Conservation (phyloP, 2,113 vertebrate species). For the Nannospalax galili region DNA sequence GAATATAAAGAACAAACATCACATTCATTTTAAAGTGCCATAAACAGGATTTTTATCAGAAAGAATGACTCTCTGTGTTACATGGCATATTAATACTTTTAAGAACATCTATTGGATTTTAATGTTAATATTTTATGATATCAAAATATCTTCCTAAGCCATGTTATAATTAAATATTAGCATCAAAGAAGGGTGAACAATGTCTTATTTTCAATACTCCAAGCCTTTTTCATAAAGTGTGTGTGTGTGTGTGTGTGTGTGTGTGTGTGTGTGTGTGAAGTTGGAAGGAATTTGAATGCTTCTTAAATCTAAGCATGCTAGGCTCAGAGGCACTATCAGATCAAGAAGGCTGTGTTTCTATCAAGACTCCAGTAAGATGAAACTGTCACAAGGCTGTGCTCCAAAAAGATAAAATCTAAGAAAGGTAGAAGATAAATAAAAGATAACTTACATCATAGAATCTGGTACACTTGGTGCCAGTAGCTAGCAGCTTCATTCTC, state of each 20-base stretch:
- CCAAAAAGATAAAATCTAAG: neutral
- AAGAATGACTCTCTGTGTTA: neutral
- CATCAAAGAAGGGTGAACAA: neutral
- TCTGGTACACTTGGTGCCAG: neutral
- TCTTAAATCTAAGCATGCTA: too few species aligned
- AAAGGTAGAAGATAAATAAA: neutral
- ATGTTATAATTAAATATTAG: neutral
- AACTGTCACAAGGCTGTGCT: neutral
- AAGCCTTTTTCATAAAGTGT: too few species aligned
- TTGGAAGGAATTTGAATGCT: too few species aligned
- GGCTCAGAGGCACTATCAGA: too few species aligned
- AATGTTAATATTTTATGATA: neutral
- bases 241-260: too few species aligned
- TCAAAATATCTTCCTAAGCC: neutral
- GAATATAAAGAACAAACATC: neutral
- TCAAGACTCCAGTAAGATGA: slow-evolving; percentile 15
- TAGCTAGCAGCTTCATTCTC: neutral
- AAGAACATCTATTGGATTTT: neutral
- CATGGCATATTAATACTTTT: neutral
- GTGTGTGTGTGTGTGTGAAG: too few species aligned
- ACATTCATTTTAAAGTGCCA: neutral
- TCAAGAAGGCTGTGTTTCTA: neutral
- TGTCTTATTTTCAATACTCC: too few species aligned
- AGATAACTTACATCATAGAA: slow-evolving; percentile 19
- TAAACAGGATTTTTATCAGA: neutral